A percentile compares a stretch with the other conserved stretches of the same genome.
Evolutionary conservation across 2,888 invertebrate genomes (phyloP).

Genomic region (Epirrita christyi): DNA sequence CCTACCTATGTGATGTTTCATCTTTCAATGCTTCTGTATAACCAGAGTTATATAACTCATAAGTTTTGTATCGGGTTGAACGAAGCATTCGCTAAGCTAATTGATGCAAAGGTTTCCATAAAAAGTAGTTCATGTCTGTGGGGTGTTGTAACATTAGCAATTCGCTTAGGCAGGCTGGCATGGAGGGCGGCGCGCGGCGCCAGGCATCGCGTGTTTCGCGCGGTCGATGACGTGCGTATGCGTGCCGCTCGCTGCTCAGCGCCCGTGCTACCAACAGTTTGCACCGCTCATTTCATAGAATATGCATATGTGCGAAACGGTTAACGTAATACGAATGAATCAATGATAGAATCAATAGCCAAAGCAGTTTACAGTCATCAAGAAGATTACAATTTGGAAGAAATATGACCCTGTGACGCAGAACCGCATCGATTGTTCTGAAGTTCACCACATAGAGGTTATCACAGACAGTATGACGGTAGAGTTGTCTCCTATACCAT

Average conservation of each 20-base stretch:
- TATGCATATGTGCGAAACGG: constrained; percentile 31
- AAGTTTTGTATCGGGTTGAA: too few relatives aligned
- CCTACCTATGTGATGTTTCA: too few relatives aligned
- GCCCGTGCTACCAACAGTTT: constrained; percentile 15
- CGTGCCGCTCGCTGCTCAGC: constrained; percentile 9
- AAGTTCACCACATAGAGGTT: too few relatives aligned
- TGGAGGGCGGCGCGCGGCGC: constrained; percentile 24
- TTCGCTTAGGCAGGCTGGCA: constrained; percentile 23
- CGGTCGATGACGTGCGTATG: constrained; percentile 41
- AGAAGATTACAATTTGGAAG: too few relatives aligned
- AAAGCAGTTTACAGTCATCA: neutral
- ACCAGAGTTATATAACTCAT: too few relatives aligned
- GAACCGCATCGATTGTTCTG: too few relatives aligned
- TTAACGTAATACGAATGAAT: constrained; percentile 22
- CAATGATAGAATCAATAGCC: constrained; percentile 4
- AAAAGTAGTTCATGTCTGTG: constrained; percentile 2
- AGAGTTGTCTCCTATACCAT: too few relatives aligned
- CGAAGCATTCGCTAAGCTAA: too few relatives aligned
- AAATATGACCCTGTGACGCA: too few relatives aligned
- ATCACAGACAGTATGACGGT: too few relatives aligned
- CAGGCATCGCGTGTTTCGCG: constrained; percentile 39
- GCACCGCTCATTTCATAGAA: constrained; percentile 36
- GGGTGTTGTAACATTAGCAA: constrained; percentile 17
- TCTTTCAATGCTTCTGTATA: too few relatives aligned
- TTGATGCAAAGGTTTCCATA: constrained; percentile 1